Base-by-base conservation (phyloP, 1,140 invertebrate genomes). In the Prorops nasuta region DNA sequence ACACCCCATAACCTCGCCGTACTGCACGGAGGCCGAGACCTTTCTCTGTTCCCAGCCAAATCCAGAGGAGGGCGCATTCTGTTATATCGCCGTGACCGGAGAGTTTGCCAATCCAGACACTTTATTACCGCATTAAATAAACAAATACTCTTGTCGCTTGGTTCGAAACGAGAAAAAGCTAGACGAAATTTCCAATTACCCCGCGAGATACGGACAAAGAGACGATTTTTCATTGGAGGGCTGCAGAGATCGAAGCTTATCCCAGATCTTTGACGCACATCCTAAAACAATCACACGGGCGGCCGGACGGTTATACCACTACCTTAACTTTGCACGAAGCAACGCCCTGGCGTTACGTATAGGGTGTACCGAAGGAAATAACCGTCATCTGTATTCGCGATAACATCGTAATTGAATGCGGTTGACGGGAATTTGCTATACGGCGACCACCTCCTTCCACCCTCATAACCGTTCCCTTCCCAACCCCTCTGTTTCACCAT, bases 351-450 rank as follows among this genome's bases (percentile, higher is more conserved):
- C 58, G 67, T 77, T 76, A 76, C 70, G 67, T 77, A 73, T 76
- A 75, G 75, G 76, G 75, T 78, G 73, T 78, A 77, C 74, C 73
- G 70, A 75, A 78, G 78, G 77, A 79, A 79, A 79, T 79, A 79
- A 78, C 78, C 76, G 78, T 79, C 78, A 79, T 79, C 77, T 79
- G 76, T 79, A 79, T 79, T 75, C 75, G 73, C 76, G 78, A 79
- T 79, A 79, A 78, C 72, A 79, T 79, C 77, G 76, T 79, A 78
- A 79, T 79, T 79, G 77, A 79, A 79, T 79, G 74, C 71, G 76
- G 78, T 77, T 78, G 77, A 79, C 76, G 74, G 76, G 75, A 74
- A 78, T 79, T 78, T 78, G 74, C 69, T 74, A 64, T 73, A 70
- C 62, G 58, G 51, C 63, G 45, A 54, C 48, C 64, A 60, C 54